These are phyloP conservation scores for Bombylius major DNA, from an alignment of 2,888 invertebrate species.

Conservation along the genomic window DNA sequence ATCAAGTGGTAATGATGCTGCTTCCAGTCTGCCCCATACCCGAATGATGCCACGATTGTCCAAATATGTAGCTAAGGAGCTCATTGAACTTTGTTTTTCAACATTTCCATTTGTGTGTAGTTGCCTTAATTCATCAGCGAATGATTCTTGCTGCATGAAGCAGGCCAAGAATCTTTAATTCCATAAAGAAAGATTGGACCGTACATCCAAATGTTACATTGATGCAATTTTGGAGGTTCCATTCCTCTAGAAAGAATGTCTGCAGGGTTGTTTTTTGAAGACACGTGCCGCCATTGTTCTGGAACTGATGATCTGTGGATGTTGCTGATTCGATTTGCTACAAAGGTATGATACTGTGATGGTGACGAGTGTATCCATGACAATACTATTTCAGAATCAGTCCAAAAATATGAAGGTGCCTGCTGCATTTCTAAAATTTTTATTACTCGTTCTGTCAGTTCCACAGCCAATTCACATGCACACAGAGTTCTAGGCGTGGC, in stretches of 20 bases:
- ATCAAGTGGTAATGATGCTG: slow-evolving; percentile 11
- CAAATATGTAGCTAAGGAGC: slow-evolving; percentile 11
- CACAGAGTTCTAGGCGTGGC: neutral
- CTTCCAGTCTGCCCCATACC: slow-evolving; percentile 19
- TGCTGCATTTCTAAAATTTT: neutral
- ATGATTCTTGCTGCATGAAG: neutral
- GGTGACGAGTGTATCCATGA: slow-evolving; percentile 13
- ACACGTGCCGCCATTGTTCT: neutral
- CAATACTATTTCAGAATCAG: slow-evolving; percentile 15
- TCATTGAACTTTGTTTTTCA: neutral
- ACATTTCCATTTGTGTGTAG: neutral
- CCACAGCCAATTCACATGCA: slow-evolving; percentile 5
- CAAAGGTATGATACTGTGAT: slow-evolving; percentile 12
- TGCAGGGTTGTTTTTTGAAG: neutral
- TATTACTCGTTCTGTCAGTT: neutral
- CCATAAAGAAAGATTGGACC: neutral
- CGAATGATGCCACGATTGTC: slow-evolving; percentile 17
- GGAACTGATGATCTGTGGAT: slow-evolving; percentile 15
- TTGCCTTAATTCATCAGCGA: neutral
- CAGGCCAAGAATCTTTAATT: neutral
- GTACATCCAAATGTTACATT: neutral
- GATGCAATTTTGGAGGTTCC: neutral
- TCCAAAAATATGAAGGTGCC: slow-evolving; percentile 10
- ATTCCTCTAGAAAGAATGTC: neutral
- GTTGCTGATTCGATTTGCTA: slow-evolving; percentile 22